Conservation (phyloP, 2,888 invertebrate species). For the Drosophila merina region DNA sequence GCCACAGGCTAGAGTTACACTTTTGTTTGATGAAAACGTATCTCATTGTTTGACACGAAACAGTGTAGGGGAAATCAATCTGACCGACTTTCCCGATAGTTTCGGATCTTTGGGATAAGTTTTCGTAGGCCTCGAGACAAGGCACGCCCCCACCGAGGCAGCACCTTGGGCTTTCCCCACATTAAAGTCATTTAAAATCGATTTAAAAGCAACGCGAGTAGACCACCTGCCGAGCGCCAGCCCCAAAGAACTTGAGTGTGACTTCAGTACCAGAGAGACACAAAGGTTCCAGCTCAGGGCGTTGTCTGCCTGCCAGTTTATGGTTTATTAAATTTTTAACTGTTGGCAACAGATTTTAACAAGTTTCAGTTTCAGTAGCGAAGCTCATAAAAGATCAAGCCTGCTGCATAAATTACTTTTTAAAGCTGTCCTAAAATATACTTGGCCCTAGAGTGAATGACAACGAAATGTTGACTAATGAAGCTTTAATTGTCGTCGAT, state of each 20-base stretch:
- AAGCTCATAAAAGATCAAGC: slow-evolving; percentile 27
- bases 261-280: not conserved
- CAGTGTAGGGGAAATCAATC: slow-evolving; percentile 24
- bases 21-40: slow-evolving; percentile 29
- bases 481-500: slow-evolving; percentile 37
- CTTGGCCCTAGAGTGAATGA: slow-evolving; percentile 13
- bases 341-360: slow-evolving; percentile 55
- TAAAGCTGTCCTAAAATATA: slow-evolving; percentile 20
- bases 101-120: not conserved
- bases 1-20: not conserved
- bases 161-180: slow-evolving; percentile 35
- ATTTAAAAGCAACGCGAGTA: slow-evolving; percentile 63
- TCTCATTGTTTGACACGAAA: slow-evolving; percentile 23
- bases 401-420: slow-evolving; percentile 29
- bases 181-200: slow-evolving; percentile 72
- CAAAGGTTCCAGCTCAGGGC: slow-evolving; percentile 45
- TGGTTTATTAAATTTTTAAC: slow-evolving; percentile 69
- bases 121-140: not conserved
- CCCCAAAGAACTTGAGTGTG: slow-evolving; percentile 20
- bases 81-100: slow-evolving; percentile 5
- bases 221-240: slow-evolving; percentile 66
- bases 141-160: slow-evolving; percentile 28
- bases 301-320: slow-evolving; percentile 45
- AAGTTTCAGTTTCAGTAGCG: slow-evolving; percentile 74
- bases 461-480: slow-evolving; percentile 32